phyloP scores from a whole-genome alignment of 30 jellyfish, hydroid and myxozoan species.

The Phacellophora camtschatica region DNA sequence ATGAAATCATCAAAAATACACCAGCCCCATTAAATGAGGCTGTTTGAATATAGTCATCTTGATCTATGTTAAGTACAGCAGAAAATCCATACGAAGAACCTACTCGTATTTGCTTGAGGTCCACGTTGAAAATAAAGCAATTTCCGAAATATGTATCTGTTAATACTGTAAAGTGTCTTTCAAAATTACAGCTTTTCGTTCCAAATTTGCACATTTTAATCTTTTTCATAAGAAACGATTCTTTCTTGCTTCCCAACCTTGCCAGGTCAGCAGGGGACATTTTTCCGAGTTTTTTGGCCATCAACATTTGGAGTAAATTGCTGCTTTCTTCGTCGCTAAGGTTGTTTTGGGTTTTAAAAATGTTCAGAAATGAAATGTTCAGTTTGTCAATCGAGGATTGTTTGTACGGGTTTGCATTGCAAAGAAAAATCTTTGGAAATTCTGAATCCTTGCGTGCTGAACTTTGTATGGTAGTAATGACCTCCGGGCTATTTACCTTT shows the following conservation, averaged over 20 bases:
- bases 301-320: not conserved
- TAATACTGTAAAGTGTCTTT: not conserved
- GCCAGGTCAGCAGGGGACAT: not conserved
- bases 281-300: not conserved
- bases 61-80: not conserved
- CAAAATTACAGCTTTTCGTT: not conserved
- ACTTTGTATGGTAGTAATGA: not conserved
- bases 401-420: conserved; percentile 16
- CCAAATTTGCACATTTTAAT: not conserved
- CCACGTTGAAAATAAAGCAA: not conserved
- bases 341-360: not conserved
- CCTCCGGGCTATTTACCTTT: not conserved
- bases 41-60: not conserved
- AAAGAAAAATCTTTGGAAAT: conserved; percentile 5
- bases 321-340: not conserved
- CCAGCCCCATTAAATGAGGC: not conserved
- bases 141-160: not conserved
- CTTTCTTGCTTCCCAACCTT: not conserved
- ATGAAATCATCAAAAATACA: not conserved
- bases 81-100: conserved; percentile 32
- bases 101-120: not conserved
- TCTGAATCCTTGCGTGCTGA: not conserved
- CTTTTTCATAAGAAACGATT: not conserved
- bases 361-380: not conserved
- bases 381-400: not conserved